phyloP scores from a whole-genome alignment of 2,888 invertebrate genomes.

The Malacosoma neustria region DNA sequence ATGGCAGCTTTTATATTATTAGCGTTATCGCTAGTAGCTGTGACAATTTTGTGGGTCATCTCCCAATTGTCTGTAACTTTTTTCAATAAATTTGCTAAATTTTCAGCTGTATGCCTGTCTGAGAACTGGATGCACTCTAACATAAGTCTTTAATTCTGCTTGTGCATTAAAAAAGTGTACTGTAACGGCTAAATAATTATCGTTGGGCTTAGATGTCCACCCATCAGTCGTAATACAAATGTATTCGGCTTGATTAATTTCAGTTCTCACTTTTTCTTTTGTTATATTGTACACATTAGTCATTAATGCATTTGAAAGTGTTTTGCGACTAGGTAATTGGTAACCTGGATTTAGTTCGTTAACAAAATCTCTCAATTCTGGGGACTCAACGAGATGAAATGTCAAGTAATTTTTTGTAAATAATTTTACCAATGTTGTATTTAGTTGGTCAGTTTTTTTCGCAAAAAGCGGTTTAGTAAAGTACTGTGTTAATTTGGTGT shows the following conservation, averaged over 20 bases:
- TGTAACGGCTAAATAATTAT: slow-evolving; percentile 2
- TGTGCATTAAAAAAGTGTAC: slow-evolving; percentile 1
- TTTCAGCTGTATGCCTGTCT: slow-evolving; percentile 3
- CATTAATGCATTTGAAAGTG: background rate
- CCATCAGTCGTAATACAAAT: slow-evolving; percentile 3
- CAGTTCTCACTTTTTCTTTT: background rate
- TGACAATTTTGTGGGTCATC: slow-evolving; percentile 4
- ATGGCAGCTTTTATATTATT: slow-evolving; percentile 8
- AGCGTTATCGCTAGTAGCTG: slow-evolving; percentile 9
- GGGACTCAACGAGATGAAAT: background rate
- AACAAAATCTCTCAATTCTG: background rate
- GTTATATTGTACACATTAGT: slow-evolving; percentile 1
- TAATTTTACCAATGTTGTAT: slow-evolving; percentile 1
- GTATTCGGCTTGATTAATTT: slow-evolving; percentile 1
- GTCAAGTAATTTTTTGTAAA: slow-evolving; percentile 1
- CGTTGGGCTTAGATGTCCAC: slow-evolving; percentile 3
- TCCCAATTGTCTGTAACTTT: slow-evolving; percentile 2
- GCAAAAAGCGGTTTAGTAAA: slow-evolving; percentile 1
- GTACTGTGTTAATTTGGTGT: background rate
- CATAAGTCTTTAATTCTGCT: background rate
- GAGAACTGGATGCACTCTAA: background rate
- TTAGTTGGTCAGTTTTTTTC: slow-evolving; percentile 1
- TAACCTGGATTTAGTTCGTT: background rate
- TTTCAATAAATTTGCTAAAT: slow-evolving; percentile 3
- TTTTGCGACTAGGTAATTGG: slow-evolving; percentile 1